A percentile compares a stretch with the other conserved stretches of the same genome.
Conservation (phyloP, 2,888 invertebrate species). For the Polyommatus iphigenia region DNA sequence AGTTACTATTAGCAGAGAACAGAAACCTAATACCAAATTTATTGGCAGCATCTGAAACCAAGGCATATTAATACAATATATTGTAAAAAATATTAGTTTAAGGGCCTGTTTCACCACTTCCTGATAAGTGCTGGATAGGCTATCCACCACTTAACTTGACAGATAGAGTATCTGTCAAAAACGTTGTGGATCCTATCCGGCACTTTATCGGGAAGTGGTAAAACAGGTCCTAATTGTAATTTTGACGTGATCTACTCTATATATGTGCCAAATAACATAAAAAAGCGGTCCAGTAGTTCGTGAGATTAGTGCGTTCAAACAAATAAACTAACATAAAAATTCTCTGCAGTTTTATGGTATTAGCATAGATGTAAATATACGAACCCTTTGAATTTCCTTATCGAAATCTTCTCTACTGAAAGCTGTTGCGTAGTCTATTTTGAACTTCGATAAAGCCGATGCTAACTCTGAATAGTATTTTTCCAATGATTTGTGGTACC, state of each 20-base stretch:
- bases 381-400: constrained; percentile 22
- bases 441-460: constrained; percentile 45
- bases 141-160: too few relatives aligned
- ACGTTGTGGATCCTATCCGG: too few relatives aligned
- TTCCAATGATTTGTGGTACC: constrained; percentile 12
- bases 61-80: background rate
- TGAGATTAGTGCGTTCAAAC: too few relatives aligned
- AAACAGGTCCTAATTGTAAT: too few relatives aligned
- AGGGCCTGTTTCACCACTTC: too few relatives aligned
- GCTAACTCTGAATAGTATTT: constrained; percentile 28
- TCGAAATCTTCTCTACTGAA: constrained; percentile 22
- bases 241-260: background rate
- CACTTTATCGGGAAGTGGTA: too few relatives aligned
- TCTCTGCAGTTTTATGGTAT: background rate
- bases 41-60: constrained; percentile 23
- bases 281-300: too few relatives aligned
- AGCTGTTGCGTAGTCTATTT: constrained; percentile 40
- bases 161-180: too few relatives aligned
- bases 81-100: too few relatives aligned
- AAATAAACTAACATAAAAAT: too few relatives aligned
- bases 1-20: constrained; percentile 52
- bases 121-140: too few relatives aligned
- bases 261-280: too few relatives aligned
- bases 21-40: constrained; percentile 49
- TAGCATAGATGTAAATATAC: background rate